Evolutionary conservation across 2,888 invertebrate genomes (phyloP), one percentile per base, ranked within the genome.

Genomic region (Caenorhabditis becei): DNA sequence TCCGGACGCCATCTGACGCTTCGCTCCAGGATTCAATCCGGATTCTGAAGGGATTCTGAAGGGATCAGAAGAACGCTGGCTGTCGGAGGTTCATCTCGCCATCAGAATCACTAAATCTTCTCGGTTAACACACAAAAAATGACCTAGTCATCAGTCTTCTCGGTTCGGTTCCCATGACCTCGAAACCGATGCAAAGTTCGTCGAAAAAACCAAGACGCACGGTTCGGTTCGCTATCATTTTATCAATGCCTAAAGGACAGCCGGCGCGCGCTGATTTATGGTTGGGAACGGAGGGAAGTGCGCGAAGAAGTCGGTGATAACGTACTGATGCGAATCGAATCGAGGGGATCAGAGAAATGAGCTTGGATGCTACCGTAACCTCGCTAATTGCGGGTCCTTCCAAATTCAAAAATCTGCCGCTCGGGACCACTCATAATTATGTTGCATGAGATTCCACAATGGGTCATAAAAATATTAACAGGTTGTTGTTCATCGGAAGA

Each of bases 401-500:
- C 8, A 24, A 20, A 47, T 20, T 26, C 58, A 58, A 32, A 67
- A 67, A 49, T 24, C 23, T 23, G n/a, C 8, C 14, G 32, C 11
- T 41, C 41, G 8, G 32, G 10, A 28, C 3, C 37, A 47, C 20
- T 47, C 28, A 70, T 51, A 70, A 59, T 70, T 37, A 47, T 28
- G 37, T 14, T 28, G 61, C 28, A 26, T 24, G 5, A 10, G 24
- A 16, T 20, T 1, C 5, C 23, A 72, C 72, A 74, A 74, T 74
- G 63, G 65, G 49, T 65, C 72, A 35, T 74, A 74, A 74, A 74
- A 74, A 65, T 74, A 74, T 74, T 74, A 74, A 74, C 72, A 74
- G 72, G 72, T 74, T 74, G 72, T 74, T 74, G 72, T 74, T 58
- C 32, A 7, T 32, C 53, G 35, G 11, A 32, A 35, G 1, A 41